These are phyloP conservation scores for Pholis gunnellus DNA, from an alignment of 2,113 vertebrate species.

Conservation along the genomic window DNA sequence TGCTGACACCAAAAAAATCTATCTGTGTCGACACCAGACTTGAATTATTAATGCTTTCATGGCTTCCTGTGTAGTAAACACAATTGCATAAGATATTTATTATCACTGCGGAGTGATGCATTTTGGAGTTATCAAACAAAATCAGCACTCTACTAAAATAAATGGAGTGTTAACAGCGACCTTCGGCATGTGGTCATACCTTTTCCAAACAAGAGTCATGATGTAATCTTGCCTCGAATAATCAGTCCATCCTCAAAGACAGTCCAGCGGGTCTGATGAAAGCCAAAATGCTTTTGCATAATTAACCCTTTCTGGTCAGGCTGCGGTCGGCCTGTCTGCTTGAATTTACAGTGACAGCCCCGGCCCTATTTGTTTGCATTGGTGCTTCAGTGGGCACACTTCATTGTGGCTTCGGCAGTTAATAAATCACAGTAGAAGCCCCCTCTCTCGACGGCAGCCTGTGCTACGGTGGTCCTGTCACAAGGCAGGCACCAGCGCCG, in stretches of 20 bases:
- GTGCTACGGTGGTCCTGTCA: slow-evolving; percentile 85
- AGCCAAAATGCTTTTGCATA: slow-evolving; percentile 66
- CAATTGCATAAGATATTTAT: neutral
- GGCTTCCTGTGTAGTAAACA: neutral
- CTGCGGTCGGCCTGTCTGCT: slow-evolving; percentile 57
- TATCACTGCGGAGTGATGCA: neutral
- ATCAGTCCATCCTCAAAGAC: slow-evolving; percentile 42
- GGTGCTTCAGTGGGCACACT: slow-evolving; percentile 82
- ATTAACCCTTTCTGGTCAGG: slow-evolving; percentile 79
- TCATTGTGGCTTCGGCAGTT: slow-evolving; percentile 82
- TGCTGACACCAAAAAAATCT: neutral
- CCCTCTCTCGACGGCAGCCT: slow-evolving; percentile 60
- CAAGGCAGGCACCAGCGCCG: slow-evolving; percentile 75
- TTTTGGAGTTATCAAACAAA: neutral
- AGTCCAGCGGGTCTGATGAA: slow-evolving; percentile 3
- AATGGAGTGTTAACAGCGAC: neutral
- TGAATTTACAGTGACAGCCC: slow-evolving; percentile 75
- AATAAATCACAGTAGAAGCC: slow-evolving; percentile 83
- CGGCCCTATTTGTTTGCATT: slow-evolving; percentile 79
- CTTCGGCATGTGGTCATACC: neutral
- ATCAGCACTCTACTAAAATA: neutral
- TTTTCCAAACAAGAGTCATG: neutral
- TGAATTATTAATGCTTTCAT: neutral
- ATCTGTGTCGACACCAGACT: neutral
- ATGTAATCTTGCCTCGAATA: slow-evolving; percentile 37